A percentile compares a stretch with the other conserved stretches of the same genome.
These are phyloP conservation scores for Euschistus heros DNA, from an alignment of 1,140 invertebrate species.

Conservation along the genomic window DNA sequence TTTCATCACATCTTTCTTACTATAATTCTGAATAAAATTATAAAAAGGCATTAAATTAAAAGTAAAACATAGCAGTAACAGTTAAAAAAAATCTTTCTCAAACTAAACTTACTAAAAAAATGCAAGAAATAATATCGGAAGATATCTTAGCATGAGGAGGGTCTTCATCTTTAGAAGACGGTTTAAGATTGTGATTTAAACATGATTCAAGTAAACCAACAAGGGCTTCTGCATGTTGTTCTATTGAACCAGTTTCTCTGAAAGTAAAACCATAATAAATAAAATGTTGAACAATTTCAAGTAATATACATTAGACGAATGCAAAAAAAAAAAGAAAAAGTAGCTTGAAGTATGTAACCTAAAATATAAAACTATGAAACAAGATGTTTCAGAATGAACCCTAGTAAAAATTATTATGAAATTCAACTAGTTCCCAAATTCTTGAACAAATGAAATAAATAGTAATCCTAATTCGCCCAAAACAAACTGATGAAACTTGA, in stretches of 20 bases:
- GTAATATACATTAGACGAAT: too few relatives aligned
- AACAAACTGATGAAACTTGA: too few relatives aligned
- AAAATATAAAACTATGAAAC: not conserved
- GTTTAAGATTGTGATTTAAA: conserved; percentile 75
- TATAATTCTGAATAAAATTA: conserved; percentile 67
- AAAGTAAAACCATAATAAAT: conserved; percentile 28
- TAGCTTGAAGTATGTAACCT: too few relatives aligned
- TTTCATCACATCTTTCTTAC: conserved; percentile 79
- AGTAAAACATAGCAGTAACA: not conserved
- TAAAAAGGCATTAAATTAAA: conserved; percentile 25
- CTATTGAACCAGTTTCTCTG: conserved; percentile 77
- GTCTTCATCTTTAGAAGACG: conserved; percentile 66
- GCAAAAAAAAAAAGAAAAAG: too few relatives aligned
- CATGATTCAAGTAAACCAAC: conserved; percentile 77
- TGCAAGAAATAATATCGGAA: conserved; percentile 83
- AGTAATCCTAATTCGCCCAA: too few relatives aligned
- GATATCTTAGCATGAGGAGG: conserved; percentile 92
- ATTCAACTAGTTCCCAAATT: too few relatives aligned
- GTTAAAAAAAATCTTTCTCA: too few relatives aligned
- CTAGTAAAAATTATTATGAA: too few relatives aligned
- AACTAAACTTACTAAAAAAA: conserved; percentile 64
- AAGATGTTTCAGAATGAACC: too few relatives aligned
- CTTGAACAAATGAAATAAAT: too few relatives aligned
- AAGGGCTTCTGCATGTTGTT: conserved; percentile 70
- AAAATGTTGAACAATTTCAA: too few relatives aligned